Evolutionary conservation across 2,888 invertebrate genomes (phyloP), one percentile per base, ranked within the genome.

Genomic region (Serripes groenlandicus): DNA sequence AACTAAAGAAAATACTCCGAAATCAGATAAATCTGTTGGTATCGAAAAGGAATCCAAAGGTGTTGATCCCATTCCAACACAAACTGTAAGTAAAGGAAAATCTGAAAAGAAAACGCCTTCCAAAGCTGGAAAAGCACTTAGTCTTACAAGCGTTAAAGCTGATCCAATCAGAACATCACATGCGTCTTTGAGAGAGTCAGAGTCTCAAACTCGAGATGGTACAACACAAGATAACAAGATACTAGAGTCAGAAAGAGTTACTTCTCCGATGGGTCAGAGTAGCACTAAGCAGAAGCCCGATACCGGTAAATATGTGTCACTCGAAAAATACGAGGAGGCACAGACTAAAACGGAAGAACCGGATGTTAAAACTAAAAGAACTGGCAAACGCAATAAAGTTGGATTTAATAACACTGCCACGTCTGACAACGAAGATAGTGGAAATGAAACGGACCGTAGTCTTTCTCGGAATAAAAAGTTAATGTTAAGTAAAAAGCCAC

Each of bases 401-500:
- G 84, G 80, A 34, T 84, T 81, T 69, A 60, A 76, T 26, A 62
- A 64, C 7, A 37, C 62, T 49, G 32, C 49, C 34, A 75, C 32
- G 56, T 75, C 79, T 37, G 83, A 81, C 32, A 78, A 80, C 74
- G 85, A 83, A 30, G 86, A 86, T 58, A 86, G 86, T 78, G 86
- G 83, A 35, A 78, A 83, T 74, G 83, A 81, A 34, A 83, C 86
- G 23, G 86, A 86, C 73, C 69, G 54, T 1, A 70, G 71, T 42
- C 64, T 76, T n/a, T 77, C 81, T 66, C 49, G 54, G 21, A 56
- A 72, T 49, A 76, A 75, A 62, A 60, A 70, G 35, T 11, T 52
- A 21, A 23, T 23, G n/a, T 23, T n/a, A 1, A 23, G 23, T 66
- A 66, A 28, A 28, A 66, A 66, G 23, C 42, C 23, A n/a, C 28